Evolutionary conservation across 2,113 vertebrate species (phyloP).

Genomic region (Chamaea fasciata): DNA sequence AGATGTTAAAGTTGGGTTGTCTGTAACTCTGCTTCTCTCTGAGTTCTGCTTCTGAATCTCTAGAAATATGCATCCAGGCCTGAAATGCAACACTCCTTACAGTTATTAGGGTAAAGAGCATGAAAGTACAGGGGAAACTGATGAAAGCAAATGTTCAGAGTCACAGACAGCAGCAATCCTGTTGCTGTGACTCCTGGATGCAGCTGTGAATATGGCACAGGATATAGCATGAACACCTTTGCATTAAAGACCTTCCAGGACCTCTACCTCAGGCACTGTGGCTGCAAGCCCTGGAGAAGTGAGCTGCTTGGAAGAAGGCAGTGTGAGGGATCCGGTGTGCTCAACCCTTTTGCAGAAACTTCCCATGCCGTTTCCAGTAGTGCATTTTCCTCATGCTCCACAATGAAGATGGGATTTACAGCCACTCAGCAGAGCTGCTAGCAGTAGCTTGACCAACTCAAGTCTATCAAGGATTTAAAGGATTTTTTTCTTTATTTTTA

Average conservation of each 20-base stretch:
- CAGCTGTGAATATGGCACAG: background rate
- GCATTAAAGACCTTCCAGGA: background rate
- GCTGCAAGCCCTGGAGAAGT: background rate
- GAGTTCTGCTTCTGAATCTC: background rate
- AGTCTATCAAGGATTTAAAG: background rate
- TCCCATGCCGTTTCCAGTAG: background rate
- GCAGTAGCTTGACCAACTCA: background rate
- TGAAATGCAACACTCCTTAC: background rate
- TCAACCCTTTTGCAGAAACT: background rate
- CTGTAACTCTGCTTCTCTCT: background rate
- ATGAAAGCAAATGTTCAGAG: background rate
- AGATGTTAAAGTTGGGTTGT: background rate
- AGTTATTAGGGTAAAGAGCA: background rate
- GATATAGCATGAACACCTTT: rapidly evolving
- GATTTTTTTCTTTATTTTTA: background rate
- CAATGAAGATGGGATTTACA: background rate
- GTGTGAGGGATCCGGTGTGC: background rate
- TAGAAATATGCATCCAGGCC: background rate
- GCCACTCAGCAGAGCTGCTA: background rate
- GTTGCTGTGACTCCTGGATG: background rate
- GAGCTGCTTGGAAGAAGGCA: background rate
- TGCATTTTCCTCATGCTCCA: background rate
- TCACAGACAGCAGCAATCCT: background rate
- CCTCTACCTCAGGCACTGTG: rapidly evolving
- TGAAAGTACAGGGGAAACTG: background rate